Percentiles rank a stretch among this genome's conserved stretches.
Evolutionary conservation across 2,113 vertebrate genomes (phyloP).

Genomic region (Sardina pilchardus): DNA sequence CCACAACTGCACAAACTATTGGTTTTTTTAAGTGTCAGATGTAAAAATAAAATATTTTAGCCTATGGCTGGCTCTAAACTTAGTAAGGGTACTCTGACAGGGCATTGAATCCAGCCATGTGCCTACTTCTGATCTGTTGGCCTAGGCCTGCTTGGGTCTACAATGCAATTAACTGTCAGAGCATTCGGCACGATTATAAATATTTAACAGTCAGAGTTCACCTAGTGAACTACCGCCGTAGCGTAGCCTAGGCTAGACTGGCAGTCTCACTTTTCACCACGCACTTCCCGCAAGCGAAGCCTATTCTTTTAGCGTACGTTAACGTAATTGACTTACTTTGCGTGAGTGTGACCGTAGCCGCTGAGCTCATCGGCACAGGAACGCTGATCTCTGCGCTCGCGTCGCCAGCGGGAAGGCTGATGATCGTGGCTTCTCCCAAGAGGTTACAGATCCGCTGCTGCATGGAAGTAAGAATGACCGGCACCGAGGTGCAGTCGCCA

Average conservation of each 20-base stretch:
- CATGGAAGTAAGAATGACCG: constrained; percentile 91
- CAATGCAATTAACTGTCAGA: neutral
- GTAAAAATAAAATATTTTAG: too few relatives aligned
- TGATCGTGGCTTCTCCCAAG: constrained; percentile 94
- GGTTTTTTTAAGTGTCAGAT: too few relatives aligned
- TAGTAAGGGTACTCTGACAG: neutral
- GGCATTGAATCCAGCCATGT: too few relatives aligned
- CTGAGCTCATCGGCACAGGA: constrained; percentile 73
- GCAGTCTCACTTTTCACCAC: neutral
- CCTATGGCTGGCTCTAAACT: neutral
- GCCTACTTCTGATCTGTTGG: too few relatives aligned
- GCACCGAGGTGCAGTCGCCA: constrained; percentile 75
- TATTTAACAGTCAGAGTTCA: neutral
- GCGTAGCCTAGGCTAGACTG: neutral
- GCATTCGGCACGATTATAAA: neutral
- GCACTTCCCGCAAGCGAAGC: neutral
- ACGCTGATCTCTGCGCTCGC: constrained; percentile 82
- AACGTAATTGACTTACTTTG: constrained; percentile 79
- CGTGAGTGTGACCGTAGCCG: constrained; percentile 82
- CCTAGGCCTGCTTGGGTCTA: too few relatives aligned
- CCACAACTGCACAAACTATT: neutral
- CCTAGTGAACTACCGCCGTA: neutral
- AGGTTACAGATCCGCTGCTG: constrained; percentile 97
- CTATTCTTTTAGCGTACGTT: constrained; percentile 12
- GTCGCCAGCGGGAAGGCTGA: constrained; percentile 84